These are phyloP conservation scores for Crossaster papposus DNA, from an alignment of 53 echinoderm and acorn worm genomes.

Conservation along the genomic window DNA sequence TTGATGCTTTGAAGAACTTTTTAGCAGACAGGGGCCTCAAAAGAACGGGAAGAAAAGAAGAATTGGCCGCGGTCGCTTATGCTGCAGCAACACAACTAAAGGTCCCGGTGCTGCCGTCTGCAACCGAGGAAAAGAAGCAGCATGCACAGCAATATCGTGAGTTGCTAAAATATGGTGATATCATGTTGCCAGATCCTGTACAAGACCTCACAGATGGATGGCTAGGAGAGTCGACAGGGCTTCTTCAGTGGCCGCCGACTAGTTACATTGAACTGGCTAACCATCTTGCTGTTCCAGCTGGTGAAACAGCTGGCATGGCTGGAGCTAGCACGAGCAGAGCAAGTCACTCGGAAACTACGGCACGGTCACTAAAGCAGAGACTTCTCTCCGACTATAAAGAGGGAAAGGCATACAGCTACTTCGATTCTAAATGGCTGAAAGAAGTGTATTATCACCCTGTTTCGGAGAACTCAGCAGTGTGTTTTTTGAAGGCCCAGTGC, in stretches of 20 bases:
- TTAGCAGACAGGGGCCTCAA: too few species aligned
- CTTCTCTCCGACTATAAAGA: too few species aligned
- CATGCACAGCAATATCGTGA: background rate
- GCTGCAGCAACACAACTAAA: too few species aligned
- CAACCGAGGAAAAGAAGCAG: background rate
- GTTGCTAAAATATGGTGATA: background rate
- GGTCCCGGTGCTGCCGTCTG: background rate
- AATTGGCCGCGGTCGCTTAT: background rate
- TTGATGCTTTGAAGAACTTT: too few species aligned
- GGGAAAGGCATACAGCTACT: too few species aligned
- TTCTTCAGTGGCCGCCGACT: background rate
- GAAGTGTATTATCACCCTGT: too few species aligned
- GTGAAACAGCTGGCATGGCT: background rate
- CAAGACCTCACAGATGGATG: background rate
- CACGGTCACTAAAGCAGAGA: too few species aligned
- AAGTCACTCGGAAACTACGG: background rate
- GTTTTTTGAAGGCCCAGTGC: too few species aligned
- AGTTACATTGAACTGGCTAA: background rate
- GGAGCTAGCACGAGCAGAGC: too few species aligned
- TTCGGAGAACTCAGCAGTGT: too few species aligned
- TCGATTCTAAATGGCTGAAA: too few species aligned
- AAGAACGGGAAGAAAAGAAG: background rate
- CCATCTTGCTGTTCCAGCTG: background rate
- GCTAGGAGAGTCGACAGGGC: background rate
- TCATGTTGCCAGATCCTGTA: background rate